A percentile compares a stretch with the other conserved stretches of the same genome.
Conservation (phyloP, 2,113 vertebrate genomes). For the Saiga tatarica region DNA sequence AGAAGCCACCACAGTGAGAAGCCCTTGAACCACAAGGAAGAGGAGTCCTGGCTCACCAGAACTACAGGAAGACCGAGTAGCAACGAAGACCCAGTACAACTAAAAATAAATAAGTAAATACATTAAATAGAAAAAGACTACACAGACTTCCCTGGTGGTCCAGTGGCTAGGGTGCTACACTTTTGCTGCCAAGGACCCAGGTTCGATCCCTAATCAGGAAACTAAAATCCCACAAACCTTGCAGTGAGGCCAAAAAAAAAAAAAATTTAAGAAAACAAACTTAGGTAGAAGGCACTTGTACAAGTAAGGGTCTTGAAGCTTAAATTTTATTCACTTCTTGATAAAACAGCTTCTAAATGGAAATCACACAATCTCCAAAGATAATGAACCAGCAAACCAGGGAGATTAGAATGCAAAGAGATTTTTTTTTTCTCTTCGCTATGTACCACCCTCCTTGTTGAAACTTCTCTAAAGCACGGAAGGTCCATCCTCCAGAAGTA, state of each 20-base stretch:
- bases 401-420: neutral
- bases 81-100: neutral
- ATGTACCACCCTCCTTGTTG: neutral
- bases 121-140: neutral
- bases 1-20: neutral
- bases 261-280: neutral
- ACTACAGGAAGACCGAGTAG: neutral
- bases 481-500: neutral
- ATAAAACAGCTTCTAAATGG: neutral
- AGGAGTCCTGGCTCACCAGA: neutral
- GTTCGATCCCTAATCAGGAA: neutral
- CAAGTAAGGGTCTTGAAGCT: neutral
- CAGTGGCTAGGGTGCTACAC: neutral
- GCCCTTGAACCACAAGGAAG: neutral
- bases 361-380: neutral
- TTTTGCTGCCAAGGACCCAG: neutral
- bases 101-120: neutral
- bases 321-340: neutral
- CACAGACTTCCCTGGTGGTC: neutral
- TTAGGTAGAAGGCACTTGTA: neutral
- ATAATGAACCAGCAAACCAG: neutral
- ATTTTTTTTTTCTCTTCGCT: neutral
- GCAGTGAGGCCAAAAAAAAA: neutral
- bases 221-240: neutral
- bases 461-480: neutral